Base-by-base conservation (phyloP, 1,140 invertebrate genomes). In the Rhagoletis zephyria region DNA sequence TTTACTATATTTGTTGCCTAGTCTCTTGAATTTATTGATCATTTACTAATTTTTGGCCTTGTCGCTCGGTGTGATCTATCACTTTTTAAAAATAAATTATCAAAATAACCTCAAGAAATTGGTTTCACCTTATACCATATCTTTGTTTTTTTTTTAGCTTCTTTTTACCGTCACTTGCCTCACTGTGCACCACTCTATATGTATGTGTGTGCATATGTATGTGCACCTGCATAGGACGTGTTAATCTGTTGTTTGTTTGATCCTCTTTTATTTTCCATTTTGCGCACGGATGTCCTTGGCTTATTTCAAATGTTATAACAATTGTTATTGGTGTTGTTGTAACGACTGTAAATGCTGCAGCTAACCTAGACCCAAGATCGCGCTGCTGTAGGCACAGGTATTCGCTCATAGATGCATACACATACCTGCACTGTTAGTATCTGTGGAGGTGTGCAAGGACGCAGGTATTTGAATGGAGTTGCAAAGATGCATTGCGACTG, bases 161-260 rank as follows among this genome's bases (percentile, higher is more conserved):
- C 12, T 1, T 16, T 56, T 56, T 56, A 10, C 3, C 19, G 5
- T 12, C 19, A 81, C 6, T 81, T 14, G n/a, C 0, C n/a, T 9
- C 48, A 56, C 74, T 56, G 74, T 81, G 16, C 19, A 4, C 10
- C 67, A 12, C 5, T 1, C 5, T 56, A 56, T 56, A 56, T 30
- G 30, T 30, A 30, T 30, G 30, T 30, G 30, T 77, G 2, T n/a
- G 45, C 70, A 77, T 77, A 19, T 12, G 12, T 67, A 5, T 30
- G 12, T 51, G 45, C 51, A 56, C 48, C 74, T 81, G 74, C 45
- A 56, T 81, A 56, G 45, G 16, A 81, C 45, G 74, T 81, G 74
- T 81, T 81, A 81, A 81, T 81, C 74, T 51, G 74, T 59, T 56
- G 74, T 81, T 81, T 81, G 74, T 81, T 51, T 81, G 74, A 56